Evolutionary conservation across 1,140 invertebrate genomes (phyloP).

Genomic region (Bilobella aurantiaca): DNA sequence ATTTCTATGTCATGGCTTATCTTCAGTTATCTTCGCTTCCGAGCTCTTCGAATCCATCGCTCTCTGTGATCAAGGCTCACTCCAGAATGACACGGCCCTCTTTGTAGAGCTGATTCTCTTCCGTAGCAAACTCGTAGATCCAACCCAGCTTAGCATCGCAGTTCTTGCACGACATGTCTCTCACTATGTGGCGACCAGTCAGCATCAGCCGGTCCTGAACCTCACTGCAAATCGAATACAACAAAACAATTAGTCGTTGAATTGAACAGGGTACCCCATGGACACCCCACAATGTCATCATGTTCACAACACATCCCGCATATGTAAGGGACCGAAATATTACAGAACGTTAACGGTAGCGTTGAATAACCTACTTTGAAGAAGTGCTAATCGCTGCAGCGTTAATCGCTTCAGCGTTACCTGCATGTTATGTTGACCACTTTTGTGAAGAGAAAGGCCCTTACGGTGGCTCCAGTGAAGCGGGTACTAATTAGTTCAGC

Average conservation of each 20-base stretch:
- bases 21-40: constrained; percentile 16
- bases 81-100: constrained; percentile 87
- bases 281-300: too few relatives aligned
- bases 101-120: constrained; percentile 93
- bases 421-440: constrained; percentile 84
- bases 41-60: constrained; percentile 69
- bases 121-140: constrained; percentile 94
- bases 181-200: constrained; percentile 88
- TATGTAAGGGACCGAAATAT: too few relatives aligned
- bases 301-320: too few relatives aligned
- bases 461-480: constrained; percentile 92
- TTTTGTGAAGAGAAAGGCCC: constrained; percentile 89
- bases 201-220: constrained; percentile 89
- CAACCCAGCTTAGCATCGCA: constrained; percentile 89
- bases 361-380: too few relatives aligned
- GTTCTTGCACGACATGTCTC: constrained; percentile 92
- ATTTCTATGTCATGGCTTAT: too few relatives aligned
- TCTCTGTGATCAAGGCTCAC: constrained; percentile 76
- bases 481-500: constrained; percentile 86
- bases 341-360: background rate
- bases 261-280: too few relatives aligned
- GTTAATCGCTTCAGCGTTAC: too few relatives aligned
- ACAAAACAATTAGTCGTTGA: too few relatives aligned
- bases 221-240: constrained; percentile 50
- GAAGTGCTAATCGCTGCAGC: too few relatives aligned